Evolutionary conservation across 2,888 invertebrate species (phyloP).

Genomic region (Atrina japonica): DNA sequence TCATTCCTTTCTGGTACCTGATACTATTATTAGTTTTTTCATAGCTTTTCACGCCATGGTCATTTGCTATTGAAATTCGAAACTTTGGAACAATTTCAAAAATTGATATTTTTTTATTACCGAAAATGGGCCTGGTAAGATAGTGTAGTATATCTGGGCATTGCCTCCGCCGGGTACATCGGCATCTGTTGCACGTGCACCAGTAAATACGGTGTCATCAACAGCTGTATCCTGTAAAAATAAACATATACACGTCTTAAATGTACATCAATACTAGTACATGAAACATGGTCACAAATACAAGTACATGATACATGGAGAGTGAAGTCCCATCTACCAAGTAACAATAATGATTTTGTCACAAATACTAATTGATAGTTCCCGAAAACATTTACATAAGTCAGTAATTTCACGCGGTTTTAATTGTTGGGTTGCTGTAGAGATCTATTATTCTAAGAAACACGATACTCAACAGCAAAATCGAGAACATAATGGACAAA

Average conservation of each 20-base stretch:
- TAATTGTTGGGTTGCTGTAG: no score
- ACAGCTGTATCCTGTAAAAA: slow-evolving; percentile 52
- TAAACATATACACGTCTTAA: neutral
- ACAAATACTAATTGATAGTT: no score
- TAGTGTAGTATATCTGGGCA: slow-evolving; percentile 53
- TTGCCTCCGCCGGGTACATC: slow-evolving; percentile 52
- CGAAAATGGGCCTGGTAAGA: slow-evolving; percentile 46
- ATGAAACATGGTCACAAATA: neutral
- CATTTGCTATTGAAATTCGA: neutral
- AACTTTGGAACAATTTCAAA: neutral
- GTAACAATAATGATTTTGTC: no score
- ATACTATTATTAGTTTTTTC: no score
- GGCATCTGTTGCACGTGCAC: slow-evolving; percentile 51
- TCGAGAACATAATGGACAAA: no score
- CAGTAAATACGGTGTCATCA: slow-evolving; percentile 52
- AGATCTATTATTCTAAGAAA: no score
- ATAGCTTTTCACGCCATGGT: no score
- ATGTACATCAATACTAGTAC: neutral
- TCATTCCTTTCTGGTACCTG: no score
- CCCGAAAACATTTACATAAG: no score
- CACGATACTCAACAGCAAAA: no score
- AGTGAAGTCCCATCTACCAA: no score
- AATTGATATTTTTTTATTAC: slow-evolving; percentile 39
- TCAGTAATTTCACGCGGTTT: no score
- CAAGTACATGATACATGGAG: neutral